phyloP scores from a whole-genome alignment of 2,113 vertebrate species.

The Sminthopsis crassicaudata region DNA sequence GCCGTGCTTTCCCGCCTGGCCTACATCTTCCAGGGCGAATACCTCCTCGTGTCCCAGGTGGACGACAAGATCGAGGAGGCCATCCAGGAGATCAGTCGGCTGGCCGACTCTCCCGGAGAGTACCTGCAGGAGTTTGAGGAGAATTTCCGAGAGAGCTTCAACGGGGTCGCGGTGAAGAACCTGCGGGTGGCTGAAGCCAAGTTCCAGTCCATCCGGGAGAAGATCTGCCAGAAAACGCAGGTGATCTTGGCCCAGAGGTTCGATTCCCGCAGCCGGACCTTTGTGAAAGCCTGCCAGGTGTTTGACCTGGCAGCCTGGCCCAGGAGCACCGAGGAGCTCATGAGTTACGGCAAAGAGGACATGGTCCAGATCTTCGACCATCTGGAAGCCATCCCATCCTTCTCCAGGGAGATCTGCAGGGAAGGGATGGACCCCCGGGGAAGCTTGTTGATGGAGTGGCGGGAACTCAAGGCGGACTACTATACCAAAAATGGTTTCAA shows the following conservation, averaged over 20 bases:
- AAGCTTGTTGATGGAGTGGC: constrained; percentile 92
- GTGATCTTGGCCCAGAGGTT: constrained; percentile 93
- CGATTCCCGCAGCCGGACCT: constrained; percentile 89
- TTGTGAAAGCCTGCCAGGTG: constrained; percentile 93
- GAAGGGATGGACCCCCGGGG: constrained; percentile 87
- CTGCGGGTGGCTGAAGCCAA: constrained; percentile 96
- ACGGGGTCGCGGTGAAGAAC: constrained; percentile 94
- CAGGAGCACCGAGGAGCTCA: constrained; percentile 89
- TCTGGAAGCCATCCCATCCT: constrained; percentile 88
- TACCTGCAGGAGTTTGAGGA: constrained; percentile 98
- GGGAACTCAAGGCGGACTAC: constrained; percentile 95
- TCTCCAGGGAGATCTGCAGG: constrained; percentile 85
- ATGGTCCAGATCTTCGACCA: constrained; percentile 93
- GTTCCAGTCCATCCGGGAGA: constrained; percentile 97
- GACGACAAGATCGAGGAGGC: constrained; percentile 94
- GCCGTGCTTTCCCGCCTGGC: constrained; percentile 94
- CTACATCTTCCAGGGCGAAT: constrained; percentile 94
- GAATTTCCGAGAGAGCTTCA: constrained; percentile 96
- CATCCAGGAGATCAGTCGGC: constrained; percentile 93
- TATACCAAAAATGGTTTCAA: constrained; percentile 94
- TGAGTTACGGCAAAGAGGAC: constrained; percentile 93
- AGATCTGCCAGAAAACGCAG: constrained; percentile 96
- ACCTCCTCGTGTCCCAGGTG: constrained; percentile 93
- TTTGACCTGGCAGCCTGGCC: constrained; percentile 94
- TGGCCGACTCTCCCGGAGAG: constrained; percentile 93